Evolutionary conservation across 1,140 invertebrate genomes (phyloP).

Genomic region (Leptoteleia sp.): DNA sequence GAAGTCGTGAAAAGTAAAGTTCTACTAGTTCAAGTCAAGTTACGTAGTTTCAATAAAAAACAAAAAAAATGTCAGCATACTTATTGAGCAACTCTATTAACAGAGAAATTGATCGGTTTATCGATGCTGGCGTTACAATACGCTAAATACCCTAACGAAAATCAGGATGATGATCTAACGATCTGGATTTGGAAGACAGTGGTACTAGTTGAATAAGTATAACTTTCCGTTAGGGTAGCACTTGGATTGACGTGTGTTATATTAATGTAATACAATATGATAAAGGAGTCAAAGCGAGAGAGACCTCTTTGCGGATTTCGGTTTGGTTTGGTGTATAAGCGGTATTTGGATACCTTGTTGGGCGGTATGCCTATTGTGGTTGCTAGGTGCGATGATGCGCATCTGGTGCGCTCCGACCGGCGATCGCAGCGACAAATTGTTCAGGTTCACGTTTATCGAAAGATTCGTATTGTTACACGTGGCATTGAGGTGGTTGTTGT

Average conservation of each 20-base stretch:
- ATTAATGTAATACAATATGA: constrained; percentile 42
- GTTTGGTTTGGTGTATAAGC: constrained; percentile 81
- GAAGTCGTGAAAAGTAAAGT: too few species aligned
- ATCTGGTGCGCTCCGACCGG: constrained; percentile 80
- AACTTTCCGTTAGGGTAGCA: constrained; percentile 37
- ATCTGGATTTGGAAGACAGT: constrained; percentile 25
- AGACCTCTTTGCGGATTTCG: constrained; percentile 68
- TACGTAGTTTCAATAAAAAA: too few species aligned
- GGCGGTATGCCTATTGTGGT: constrained; percentile 81
- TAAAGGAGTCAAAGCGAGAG: constrained; percentile 67
- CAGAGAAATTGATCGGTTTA: too few species aligned
- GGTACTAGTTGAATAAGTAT: constrained; percentile 2
- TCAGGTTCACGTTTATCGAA: constrained; percentile 81
- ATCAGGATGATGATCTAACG: constrained; percentile 10
- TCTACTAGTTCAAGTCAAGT: too few species aligned
- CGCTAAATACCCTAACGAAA: constrained; percentile 33
- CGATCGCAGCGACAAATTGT: constrained; percentile 80
- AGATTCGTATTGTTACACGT: constrained; percentile 81
- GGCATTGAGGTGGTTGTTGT: constrained; percentile 77
- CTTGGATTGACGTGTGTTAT: constrained; percentile 43
- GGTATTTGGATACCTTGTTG: constrained; percentile 82
- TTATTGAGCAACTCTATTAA: too few species aligned
- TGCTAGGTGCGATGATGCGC: constrained; percentile 81
- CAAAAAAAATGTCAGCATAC: too few species aligned
- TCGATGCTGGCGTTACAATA: constrained; percentile 4